Conservation (phyloP, 2,888 invertebrate species). For the Phalangium opilio region DNA sequence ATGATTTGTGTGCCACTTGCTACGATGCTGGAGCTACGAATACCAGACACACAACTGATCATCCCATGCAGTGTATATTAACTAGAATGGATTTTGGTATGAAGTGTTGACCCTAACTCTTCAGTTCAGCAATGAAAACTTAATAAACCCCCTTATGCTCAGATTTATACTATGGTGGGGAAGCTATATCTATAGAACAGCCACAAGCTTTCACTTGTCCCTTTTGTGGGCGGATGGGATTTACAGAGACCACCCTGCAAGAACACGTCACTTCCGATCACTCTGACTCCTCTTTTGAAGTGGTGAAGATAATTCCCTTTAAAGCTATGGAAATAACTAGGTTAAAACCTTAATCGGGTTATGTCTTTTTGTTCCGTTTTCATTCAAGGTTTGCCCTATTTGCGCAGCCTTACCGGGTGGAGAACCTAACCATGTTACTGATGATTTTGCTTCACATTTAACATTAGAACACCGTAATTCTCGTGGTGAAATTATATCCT, state of each 20-base stretch:
- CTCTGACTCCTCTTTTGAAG: slow-evolving; percentile 77
- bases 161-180: slow-evolving; percentile 93
- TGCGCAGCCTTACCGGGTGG: slow-evolving; percentile 93
- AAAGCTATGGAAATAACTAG: neutral
- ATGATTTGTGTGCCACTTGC: slow-evolving; percentile 92
- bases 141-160: too few relatives aligned
- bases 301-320: slow-evolving; percentile 34
- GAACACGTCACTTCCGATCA: slow-evolving; percentile 57
- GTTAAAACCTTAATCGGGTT: neutral
- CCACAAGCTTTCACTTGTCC: slow-evolving; percentile 96
- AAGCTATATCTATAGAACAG: slow-evolving; percentile 68
- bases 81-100: slow-evolving; percentile 90
- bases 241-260: slow-evolving; percentile 77
- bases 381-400: slow-evolving; percentile 79
- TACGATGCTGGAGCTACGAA: slow-evolving; percentile 78
- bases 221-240: slow-evolving; percentile 91
- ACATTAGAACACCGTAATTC: slow-evolving; percentile 68
- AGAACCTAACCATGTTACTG: slow-evolving; percentile 93
- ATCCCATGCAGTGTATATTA: slow-evolving; percentile 98
- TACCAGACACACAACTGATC: slow-evolving; percentile 83
- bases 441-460: slow-evolving; percentile 93
- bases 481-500: slow-evolving; percentile 78
- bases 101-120: slow-evolving; percentile 7
- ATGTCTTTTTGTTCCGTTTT: neutral
- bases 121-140: too few relatives aligned